A percentile compares a stretch with the other conserved stretches of the same genome.
phyloP scores from a whole-genome alignment of 2,888 invertebrate genomes.

The Agonopterix alstromeriana region DNA sequence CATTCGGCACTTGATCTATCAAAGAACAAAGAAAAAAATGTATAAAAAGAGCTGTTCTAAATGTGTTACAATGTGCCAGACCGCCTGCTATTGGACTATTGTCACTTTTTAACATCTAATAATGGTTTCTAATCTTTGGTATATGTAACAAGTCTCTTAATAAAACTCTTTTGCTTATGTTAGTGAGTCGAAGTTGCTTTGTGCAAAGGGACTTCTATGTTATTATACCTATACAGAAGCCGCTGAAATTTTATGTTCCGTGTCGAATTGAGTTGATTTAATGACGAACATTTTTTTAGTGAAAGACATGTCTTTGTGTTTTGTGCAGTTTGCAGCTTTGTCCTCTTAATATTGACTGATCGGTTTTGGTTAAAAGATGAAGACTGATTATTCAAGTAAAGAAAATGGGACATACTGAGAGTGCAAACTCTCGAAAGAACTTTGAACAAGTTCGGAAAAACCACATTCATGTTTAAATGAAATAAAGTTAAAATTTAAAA shows the following conservation, averaged over 20 bases:
- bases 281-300: conserved; percentile 26
- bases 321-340: conserved; percentile 14
- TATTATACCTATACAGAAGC: conserved; percentile 18
- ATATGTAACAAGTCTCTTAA: too few relatives aligned
- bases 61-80: neutral
- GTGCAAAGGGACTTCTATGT: too few relatives aligned
- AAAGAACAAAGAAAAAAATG: too few relatives aligned
- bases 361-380: neutral
- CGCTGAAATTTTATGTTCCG: conserved; percentile 33
- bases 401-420: too few relatives aligned
- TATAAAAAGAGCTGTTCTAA: neutral
- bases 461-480: too few relatives aligned
- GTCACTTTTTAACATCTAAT: neutral
- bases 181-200: too few relatives aligned
- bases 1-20: too few relatives aligned
- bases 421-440: too few relatives aligned
- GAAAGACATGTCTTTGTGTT: conserved; percentile 20
- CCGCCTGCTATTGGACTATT: neutral
- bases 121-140: neutral
- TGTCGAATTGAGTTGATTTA: conserved; percentile 55
- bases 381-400: too few relatives aligned
- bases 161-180: too few relatives aligned
- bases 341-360: neutral
- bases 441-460: too few relatives aligned
- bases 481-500: too few relatives aligned